phyloP scores from a whole-genome alignment of 2,113 vertebrate species.

The Pantherophis guttatus region DNA sequence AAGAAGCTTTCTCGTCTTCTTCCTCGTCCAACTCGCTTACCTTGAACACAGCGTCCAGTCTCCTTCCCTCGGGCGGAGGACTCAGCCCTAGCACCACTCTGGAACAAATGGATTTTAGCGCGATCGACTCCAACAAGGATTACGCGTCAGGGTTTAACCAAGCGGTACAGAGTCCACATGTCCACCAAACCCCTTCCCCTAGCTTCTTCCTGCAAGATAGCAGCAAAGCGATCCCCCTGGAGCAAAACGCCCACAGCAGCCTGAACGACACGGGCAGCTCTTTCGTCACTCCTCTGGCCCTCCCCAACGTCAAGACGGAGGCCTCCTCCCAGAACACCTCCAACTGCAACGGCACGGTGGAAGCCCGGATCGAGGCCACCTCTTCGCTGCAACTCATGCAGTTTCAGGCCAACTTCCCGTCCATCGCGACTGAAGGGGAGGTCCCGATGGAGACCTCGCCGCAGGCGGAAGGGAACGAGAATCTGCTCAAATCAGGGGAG shows the following conservation, averaged over 20 bases:
- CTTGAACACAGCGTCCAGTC: slow-evolving; percentile 81
- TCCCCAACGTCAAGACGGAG: slow-evolving; percentile 86
- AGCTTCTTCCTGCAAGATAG: slow-evolving; percentile 98
- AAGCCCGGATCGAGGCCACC: slow-evolving; percentile 76
- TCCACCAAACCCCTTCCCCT: slow-evolving; percentile 91
- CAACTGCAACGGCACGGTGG: slow-evolving; percentile 87
- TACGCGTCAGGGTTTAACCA: slow-evolving; percentile 87
- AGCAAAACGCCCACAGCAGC: slow-evolving; percentile 74
- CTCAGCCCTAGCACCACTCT: slow-evolving; percentile 97
- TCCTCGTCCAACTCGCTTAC: slow-evolving; percentile 80
- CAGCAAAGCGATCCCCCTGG: slow-evolving; percentile 77
- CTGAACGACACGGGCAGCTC: slow-evolving; percentile 70
- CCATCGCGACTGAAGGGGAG: slow-evolving; percentile 81
- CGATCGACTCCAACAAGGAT: slow-evolving; percentile 96
- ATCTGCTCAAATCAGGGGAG: slow-evolving; percentile 87
- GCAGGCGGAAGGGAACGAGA: slow-evolving; percentile 77
- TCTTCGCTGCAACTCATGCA: slow-evolving; percentile 94
- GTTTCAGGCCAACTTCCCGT: slow-evolving; percentile 90
- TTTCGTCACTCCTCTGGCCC: slow-evolving; percentile 69
- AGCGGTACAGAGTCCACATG: slow-evolving; percentile 86
- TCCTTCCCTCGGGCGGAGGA: slow-evolving; percentile 93
- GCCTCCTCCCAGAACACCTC: slow-evolving; percentile 79
- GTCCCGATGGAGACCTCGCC: slow-evolving; percentile 80
- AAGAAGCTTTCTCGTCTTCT: slow-evolving; percentile 84
- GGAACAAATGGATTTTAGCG: slow-evolving; percentile 99